Percentiles rank a stretch among this genome's conserved stretches.
phyloP scores from a whole-genome alignment of 2,797 vertebrate species.

The Loriculus beryllinus region DNA sequence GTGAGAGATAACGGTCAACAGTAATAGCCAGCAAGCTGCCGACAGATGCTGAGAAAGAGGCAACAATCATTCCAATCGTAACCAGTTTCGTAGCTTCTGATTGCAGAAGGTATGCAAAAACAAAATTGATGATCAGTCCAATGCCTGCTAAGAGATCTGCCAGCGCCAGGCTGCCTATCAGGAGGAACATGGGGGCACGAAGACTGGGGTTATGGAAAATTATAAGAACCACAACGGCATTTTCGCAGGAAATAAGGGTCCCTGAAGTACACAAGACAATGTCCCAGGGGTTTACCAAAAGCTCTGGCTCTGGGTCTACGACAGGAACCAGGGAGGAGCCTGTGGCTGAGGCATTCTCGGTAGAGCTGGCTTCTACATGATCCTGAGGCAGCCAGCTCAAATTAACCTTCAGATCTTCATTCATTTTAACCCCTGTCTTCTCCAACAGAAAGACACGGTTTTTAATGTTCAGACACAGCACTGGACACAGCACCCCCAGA shows the following conservation, averaged over 20 bases:
- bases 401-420: slow-evolving; percentile 88
- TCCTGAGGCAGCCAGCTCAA: slow-evolving; percentile 88
- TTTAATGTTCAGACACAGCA: slow-evolving; percentile 65
- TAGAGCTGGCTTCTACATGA: slow-evolving; percentile 80
- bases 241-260: slow-evolving; percentile 96
- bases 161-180: slow-evolving; percentile 95
- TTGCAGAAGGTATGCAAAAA: slow-evolving; percentile 93
- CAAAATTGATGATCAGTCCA: slow-evolving; percentile 92
- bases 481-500: background rate
- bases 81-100: slow-evolving; percentile 93
- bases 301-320: slow-evolving; percentile 78
- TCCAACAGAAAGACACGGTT: slow-evolving; percentile 78
- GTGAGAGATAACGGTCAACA: slow-evolving; percentile 96
- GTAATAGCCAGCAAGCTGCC: slow-evolving; percentile 98
- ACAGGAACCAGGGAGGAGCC: slow-evolving; percentile 77
- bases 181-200: slow-evolving; percentile 95
- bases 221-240: slow-evolving; percentile 95
- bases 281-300: slow-evolving; percentile 96
- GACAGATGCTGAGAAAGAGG: slow-evolving; percentile 96
- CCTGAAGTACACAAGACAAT: slow-evolving; percentile 95
- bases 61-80: slow-evolving; percentile 93
- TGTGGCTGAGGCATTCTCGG: slow-evolving; percentile 85
- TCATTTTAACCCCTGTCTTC: slow-evolving; percentile 90
- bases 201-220: slow-evolving; percentile 97
- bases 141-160: slow-evolving; percentile 96